A percentile compares a stretch with the other conserved stretches of the same genome.
Evolutionary conservation across 1,140 invertebrate species (phyloP).

Genomic region (Goniozus legneri): DNA sequence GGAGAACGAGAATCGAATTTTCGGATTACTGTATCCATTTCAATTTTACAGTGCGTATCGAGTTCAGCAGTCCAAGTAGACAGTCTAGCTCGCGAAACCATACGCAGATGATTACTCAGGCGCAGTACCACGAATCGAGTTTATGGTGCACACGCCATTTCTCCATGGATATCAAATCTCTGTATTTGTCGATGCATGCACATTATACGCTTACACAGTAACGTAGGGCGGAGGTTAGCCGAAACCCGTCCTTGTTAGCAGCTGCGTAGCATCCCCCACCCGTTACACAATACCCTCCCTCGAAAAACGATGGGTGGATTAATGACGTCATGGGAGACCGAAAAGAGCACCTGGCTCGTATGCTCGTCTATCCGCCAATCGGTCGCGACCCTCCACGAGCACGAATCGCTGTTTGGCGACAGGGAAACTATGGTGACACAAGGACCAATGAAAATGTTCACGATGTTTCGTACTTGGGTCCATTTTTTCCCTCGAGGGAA

Average conservation of each 20-base stretch:
- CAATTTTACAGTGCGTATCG: too few relatives aligned
- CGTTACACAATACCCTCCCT: constrained; percentile 47
- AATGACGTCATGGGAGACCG: constrained; percentile 44
- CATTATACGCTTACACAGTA: constrained; percentile 8
- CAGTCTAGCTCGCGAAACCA: too few relatives aligned
- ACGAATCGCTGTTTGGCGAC: background rate
- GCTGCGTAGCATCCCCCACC: constrained; percentile 49
- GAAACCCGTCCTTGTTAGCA: constrained; percentile 51
- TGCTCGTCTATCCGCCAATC: constrained; percentile 35
- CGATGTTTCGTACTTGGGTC: too few relatives aligned
- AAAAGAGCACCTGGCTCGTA: constrained; percentile 47
- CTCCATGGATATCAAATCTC: constrained; percentile 19
- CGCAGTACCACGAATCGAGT: constrained; percentile 30
- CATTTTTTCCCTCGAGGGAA: too few relatives aligned
- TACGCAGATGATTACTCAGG: too few relatives aligned
- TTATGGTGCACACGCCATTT: constrained; percentile 47
- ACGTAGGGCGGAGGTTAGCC: constrained; percentile 28
- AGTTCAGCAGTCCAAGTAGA: too few relatives aligned
- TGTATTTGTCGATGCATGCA: constrained; percentile 22
- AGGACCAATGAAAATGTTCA: too few relatives aligned
- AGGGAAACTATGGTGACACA: constrained; percentile 22
- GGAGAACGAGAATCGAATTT: too few relatives aligned
- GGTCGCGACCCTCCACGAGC: constrained; percentile 15
- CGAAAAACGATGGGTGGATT: constrained; percentile 51
- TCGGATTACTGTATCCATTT: too few relatives aligned